Conservation (phyloP, 1,140 invertebrate genomes). For the Platyura marginata region DNA sequence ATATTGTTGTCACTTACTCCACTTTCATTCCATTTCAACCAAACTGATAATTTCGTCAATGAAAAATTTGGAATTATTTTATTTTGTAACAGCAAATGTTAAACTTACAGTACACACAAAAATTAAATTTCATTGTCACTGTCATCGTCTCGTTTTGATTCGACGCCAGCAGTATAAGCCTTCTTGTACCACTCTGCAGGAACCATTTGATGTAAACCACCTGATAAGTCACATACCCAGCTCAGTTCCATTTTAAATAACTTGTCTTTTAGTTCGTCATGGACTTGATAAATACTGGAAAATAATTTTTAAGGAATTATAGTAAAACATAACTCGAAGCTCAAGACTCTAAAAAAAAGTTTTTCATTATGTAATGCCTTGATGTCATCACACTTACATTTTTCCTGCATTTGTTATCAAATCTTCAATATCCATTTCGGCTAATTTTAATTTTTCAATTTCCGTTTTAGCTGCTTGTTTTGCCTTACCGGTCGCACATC, state of each 20-base stretch:
- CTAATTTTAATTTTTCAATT: conserved; percentile 91
- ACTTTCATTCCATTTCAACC: no score
- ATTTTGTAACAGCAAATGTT: no score
- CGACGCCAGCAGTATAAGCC: conserved; percentile 64
- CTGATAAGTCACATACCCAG: conserved; percentile 77
- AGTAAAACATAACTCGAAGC: not conserved
- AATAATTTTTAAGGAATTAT: conserved; percentile 4
- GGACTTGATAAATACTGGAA: conserved; percentile 84
- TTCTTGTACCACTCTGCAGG: conserved; percentile 41
- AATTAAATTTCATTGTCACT: conserved; percentile 54
- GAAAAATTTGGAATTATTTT: no score
- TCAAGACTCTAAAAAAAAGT: not conserved
- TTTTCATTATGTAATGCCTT: no score
- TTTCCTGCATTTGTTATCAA: conserved; percentile 88
- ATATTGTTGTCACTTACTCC: no score
- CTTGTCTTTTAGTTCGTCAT: conserved; percentile 98
- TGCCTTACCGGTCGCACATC: conserved; percentile 94
- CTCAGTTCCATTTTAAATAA: conserved; percentile 94
- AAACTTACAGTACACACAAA: no score
- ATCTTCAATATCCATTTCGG: conserved; percentile 66
- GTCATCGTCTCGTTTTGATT: conserved; percentile 67
- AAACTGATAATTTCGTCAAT: no score
- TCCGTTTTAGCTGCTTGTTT: conserved; percentile 98
- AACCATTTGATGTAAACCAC: conserved; percentile 55
- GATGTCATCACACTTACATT: conserved; percentile 60